Evolutionary conservation across 2,888 invertebrate species (phyloP), one percentile per base, ranked within the genome.

Genomic region (Rotaria sp.): DNA sequence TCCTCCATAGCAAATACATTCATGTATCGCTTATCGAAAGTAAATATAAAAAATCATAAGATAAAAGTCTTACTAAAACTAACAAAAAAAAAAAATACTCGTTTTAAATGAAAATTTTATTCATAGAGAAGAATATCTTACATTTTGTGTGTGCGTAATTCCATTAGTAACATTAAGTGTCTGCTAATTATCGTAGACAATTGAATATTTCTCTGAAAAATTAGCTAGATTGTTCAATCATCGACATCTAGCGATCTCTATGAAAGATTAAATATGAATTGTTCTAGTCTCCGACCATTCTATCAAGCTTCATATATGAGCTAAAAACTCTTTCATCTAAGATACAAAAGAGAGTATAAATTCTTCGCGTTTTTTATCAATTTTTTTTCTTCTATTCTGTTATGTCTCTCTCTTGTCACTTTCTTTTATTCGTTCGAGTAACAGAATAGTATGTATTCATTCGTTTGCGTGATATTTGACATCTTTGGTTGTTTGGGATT

Each of bases 191-290:
- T 5, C 8, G 8, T 41, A 8, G 8, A 41, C 41, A 48, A 48
- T 48, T 48, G 41, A 5, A 41, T 5, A 41, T 50, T 50, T 50
- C 48, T 50, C 8, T 3, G 52, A 50, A 50, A 15, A 50, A 50
- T 5, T 24, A 24, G 24, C 8, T 5, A 55, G 10, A 10, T 26
- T 8, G 55, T 55, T 55, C 55, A 55, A 55, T 55, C 26, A 26
- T 67, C 67, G 67, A 67, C 35, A 67, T 67, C 67, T 67, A 35
- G 67, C 67, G 67, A 35, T 67, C 67, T 67, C 67, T 67, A 67
- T 67, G 67, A 67, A 67, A 35, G 67, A 67, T 67, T 35, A 35
- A 38, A 67, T 67, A 35, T 67, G 35, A 21, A 67, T 67, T 67
- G 67, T 67, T 38, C 67, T 67, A 67, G 15, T 67, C 67, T 67